Percentiles rank a stretch among this genome's conserved stretches.
These are phyloP conservation scores for Drosophila virilis DNA, from an alignment of 1,140 invertebrate genomes.

Conservation along the genomic window DNA sequence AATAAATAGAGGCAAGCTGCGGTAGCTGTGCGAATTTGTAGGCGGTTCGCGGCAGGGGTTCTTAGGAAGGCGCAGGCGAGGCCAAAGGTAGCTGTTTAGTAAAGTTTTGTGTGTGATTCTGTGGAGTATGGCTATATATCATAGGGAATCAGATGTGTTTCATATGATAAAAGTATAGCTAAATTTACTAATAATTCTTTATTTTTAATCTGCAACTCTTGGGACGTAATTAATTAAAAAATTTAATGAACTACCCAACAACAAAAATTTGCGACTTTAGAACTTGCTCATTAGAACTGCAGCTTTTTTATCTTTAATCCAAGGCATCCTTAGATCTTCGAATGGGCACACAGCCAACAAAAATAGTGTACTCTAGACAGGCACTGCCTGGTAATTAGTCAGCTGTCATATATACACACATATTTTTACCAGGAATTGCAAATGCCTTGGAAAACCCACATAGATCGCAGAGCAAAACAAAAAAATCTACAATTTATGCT, in stretches of 20 bases:
- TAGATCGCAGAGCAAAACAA: constrained; percentile 11
- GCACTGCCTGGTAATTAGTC: constrained; percentile 30
- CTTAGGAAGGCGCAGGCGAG: not conserved
- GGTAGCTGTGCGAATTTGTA: constrained; percentile 24
- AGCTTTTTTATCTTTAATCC: constrained; percentile 1
- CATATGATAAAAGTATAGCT: not conserved
- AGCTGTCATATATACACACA: not conserved
- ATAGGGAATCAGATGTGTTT: not conserved
- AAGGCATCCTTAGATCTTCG: constrained; percentile 3
- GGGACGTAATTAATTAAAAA: not conserved
- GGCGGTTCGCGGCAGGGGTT: constrained; percentile 3
- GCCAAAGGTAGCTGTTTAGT: constrained; percentile 1
- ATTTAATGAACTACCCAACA: not conserved
- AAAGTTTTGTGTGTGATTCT: not conserved
- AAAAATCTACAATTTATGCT: constrained; percentile 43
- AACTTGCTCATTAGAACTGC: constrained; percentile 9
- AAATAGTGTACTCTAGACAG: not conserved
- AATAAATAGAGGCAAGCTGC: constrained; percentile 31
- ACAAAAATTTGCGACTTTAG: not conserved
- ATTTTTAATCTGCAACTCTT: too few relatives aligned
- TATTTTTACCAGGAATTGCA: constrained; percentile 13
- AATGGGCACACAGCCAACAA: constrained; percentile 18
- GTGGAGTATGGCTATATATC: not conserved
- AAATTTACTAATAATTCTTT: not conserved
- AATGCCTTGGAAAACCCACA: constrained; percentile 31